Conservation (phyloP, 2,888 invertebrate genomes). For the Arge pagana region DNA sequence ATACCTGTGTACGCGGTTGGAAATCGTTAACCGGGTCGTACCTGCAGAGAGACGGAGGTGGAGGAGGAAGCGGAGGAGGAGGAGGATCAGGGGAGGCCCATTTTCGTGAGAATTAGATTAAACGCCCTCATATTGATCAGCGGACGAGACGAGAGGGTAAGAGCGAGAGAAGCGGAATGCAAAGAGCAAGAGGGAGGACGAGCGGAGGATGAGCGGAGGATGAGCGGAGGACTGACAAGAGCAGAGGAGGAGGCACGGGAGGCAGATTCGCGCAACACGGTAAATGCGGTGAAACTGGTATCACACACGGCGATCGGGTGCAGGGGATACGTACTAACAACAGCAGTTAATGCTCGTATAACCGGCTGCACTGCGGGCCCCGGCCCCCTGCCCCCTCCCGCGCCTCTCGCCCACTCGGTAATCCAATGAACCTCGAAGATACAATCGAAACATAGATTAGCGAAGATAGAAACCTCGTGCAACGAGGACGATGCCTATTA, state of each 20-base stretch:
- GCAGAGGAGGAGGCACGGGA: constrained; percentile 6
- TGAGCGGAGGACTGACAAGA: neutral
- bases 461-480: constrained; percentile 34
- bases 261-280: constrained; percentile 36
- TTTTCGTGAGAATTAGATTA: constrained; percentile 6
- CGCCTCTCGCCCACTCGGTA: constrained; percentile 40
- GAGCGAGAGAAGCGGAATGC: neutral
- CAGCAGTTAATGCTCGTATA: constrained; percentile 55
- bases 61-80: neutral
- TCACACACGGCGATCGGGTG: constrained; percentile 54
- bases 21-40: too few relatives aligned
- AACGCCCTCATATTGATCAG: constrained; percentile 9
- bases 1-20: too few relatives aligned
- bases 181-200: neutral
- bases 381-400: neutral
- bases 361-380: constrained; percentile 38
- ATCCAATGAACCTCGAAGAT: constrained; percentile 52
- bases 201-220: neutral
- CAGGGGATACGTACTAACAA: constrained; percentile 54
- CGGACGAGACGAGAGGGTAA: neutral
- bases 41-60: too few relatives aligned
- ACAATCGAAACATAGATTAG: constrained; percentile 56
- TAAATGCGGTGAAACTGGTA: constrained; percentile 52
- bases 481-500: too few relatives aligned
- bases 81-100: neutral